These are phyloP conservation scores for Falcunculus frontatus DNA, from an alignment of 2,113 vertebrate species.

Conservation along the genomic window DNA sequence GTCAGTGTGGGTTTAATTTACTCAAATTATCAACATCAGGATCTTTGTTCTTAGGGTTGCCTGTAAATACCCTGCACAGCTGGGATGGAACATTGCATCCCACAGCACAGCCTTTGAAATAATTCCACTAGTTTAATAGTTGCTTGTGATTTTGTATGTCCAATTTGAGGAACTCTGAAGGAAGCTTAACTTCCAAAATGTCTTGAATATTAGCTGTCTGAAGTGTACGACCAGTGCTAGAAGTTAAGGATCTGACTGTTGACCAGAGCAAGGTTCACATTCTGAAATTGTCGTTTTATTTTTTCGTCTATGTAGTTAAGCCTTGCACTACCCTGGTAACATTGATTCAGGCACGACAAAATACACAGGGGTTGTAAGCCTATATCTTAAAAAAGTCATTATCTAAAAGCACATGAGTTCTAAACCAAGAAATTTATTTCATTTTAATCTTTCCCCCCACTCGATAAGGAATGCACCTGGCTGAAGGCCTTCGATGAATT, in stretches of 20 bases:
- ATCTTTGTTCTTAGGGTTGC: not conserved
- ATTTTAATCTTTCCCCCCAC: not conserved
- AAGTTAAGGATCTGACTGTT: not conserved
- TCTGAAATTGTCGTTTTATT: not conserved
- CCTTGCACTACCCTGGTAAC: not conserved
- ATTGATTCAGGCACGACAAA: not conserved
- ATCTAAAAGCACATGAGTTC: not conserved
- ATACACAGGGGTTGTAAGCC: not conserved
- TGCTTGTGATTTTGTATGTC: not conserved
- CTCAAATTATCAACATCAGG: not conserved
- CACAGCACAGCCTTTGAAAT: not conserved
- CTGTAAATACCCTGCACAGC: not conserved
- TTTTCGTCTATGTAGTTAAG: not conserved
- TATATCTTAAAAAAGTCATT: not conserved
- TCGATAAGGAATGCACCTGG: not conserved
- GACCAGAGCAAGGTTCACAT: not conserved
- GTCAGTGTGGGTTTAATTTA: not conserved
- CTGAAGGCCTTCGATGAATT: not conserved
- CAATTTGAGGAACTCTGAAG: not conserved
- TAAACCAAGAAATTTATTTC: not conserved
- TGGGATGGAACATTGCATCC: fast-evolving
- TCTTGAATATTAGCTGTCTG: not conserved
- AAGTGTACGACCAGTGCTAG: not conserved
- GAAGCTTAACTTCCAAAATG: not conserved
- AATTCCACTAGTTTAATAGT: not conserved